Conservation (phyloP, 2,797 vertebrate species). For the Danio choprae region DNA sequence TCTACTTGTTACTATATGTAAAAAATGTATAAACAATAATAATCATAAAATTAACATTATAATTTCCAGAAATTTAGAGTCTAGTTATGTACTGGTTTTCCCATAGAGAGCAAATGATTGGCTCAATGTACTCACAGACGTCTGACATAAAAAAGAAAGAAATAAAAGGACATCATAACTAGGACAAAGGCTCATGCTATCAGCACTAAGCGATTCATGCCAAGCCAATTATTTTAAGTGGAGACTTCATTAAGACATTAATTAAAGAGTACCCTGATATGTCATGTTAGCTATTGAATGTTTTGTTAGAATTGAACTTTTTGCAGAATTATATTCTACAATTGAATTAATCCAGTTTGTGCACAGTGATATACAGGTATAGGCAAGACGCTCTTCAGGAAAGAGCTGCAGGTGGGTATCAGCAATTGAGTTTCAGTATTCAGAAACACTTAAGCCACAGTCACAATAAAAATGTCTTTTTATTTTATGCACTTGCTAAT, state of each 20-base stretch:
- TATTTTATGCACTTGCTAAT: too few species aligned
- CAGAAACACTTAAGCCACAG: not conserved
- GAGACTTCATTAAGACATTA: slow-evolving; percentile 48
- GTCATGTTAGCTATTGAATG: slow-evolving; percentile 40
- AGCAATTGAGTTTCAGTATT: not conserved
- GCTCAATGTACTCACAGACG: slow-evolving; percentile 16
- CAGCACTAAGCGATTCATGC: slow-evolving; percentile 33
- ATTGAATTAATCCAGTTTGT: slow-evolving; percentile 19
- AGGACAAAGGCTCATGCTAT: slow-evolving; percentile 36
- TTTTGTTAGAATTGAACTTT: slow-evolving; percentile 31
- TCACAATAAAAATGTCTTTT: not conserved
- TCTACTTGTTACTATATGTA: too few species aligned
- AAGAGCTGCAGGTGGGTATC: not conserved
- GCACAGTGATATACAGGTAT: not conserved
- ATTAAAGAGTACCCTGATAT: slow-evolving; percentile 48
- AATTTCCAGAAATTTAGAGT: not conserved
- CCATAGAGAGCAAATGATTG: slow-evolving; percentile 30
- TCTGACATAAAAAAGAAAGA: slow-evolving; percentile 24
- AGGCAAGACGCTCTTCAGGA: not conserved
- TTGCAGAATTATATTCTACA: slow-evolving; percentile 31
- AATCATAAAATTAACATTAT: not conserved
- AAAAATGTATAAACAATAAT: slow-evolving; percentile 1
- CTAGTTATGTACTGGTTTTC: not conserved
- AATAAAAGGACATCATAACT: slow-evolving; percentile 35
- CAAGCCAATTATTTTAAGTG: slow-evolving; percentile 48